A percentile compares a stretch with the other conserved stretches of the same genome.
These are phyloP conservation scores for Phasia obesa DNA, from an alignment of 2,888 invertebrate species.

Conservation along the genomic window DNA sequence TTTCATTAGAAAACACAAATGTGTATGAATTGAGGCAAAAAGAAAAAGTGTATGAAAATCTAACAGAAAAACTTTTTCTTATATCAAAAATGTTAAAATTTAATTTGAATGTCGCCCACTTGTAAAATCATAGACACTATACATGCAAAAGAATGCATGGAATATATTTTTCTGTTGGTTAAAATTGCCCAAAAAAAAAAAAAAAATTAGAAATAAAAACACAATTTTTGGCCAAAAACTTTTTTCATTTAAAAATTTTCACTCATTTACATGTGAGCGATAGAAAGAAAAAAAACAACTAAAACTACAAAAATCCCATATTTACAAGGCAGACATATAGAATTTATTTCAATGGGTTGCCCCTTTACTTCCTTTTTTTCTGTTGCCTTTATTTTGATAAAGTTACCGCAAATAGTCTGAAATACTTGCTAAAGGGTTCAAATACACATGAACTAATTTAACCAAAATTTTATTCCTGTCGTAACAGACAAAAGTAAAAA, in stretches of 20 bases:
- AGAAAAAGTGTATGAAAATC: background rate
- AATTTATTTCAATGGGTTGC: constrained; percentile 56
- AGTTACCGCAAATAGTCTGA: constrained; percentile 65
- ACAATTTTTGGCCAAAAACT: constrained; percentile 50
- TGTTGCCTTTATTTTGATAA: constrained; percentile 29
- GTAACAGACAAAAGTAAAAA: constrained; percentile 52
- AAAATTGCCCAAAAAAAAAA: constrained; percentile 47
- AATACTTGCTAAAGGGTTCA: constrained; percentile 61
- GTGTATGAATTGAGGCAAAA: background rate
- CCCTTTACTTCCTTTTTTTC: constrained; percentile 23
- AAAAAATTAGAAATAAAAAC: constrained; percentile 5
- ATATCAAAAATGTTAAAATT: constrained; percentile 52
- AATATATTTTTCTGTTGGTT: constrained; percentile 27
- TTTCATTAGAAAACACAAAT: constrained; percentile 13
- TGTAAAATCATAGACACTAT: constrained; percentile 64
- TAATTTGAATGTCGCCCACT: constrained; percentile 74
- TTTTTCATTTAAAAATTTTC: constrained; percentile 65
- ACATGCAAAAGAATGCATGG: constrained; percentile 22
- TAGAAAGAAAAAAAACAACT: constrained; percentile 39
- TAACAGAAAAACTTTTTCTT: constrained; percentile 35
- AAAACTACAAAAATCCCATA: constrained; percentile 23
- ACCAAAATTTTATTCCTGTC: constrained; percentile 44
- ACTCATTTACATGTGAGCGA: constrained; percentile 50
- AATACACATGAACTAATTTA: constrained; percentile 63
- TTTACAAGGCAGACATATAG: constrained; percentile 62